Evolutionary conservation across 2,888 invertebrate species (phyloP).

Genomic region (Pyrrhosoma nymphula): DNA sequence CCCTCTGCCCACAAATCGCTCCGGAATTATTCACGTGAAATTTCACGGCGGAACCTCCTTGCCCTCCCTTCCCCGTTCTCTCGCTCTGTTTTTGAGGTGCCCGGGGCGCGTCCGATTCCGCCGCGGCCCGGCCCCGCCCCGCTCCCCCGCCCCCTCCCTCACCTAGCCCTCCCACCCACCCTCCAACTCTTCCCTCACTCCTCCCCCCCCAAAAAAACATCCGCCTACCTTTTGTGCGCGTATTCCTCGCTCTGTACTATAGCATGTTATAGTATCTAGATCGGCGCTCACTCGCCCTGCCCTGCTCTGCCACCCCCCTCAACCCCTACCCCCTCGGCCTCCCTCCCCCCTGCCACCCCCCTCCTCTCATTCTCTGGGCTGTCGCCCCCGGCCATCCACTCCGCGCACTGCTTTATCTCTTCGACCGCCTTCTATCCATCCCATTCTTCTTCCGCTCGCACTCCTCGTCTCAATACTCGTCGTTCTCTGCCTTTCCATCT

Average conservation of each 20-base stretch:
- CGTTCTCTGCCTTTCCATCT: background rate
- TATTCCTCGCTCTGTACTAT: background rate
- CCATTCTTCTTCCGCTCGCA: no score
- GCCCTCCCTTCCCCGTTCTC: background rate
- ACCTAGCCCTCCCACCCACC: no score
- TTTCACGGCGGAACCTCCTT: background rate
- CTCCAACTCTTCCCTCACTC: background rate
- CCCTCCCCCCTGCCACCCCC: background rate
- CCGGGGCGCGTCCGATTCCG: background rate
- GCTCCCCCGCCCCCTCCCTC: no score
- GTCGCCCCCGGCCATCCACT: background rate
- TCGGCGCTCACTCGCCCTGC: background rate
- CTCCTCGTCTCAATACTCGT: no score
- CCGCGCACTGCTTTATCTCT: background rate
- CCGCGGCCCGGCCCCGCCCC: background rate
- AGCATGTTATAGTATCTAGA: background rate
- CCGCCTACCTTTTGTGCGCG: background rate
- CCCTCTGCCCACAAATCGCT: background rate
- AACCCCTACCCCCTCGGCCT: no score
- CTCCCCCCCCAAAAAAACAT: background rate
- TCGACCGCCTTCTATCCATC: no score
- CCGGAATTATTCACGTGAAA: conserved; percentile 16
- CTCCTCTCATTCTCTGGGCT: background rate
- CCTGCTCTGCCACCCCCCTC: no score
- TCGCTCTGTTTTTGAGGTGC: background rate